Evolutionary conservation across 2,888 invertebrate genomes (phyloP), one percentile per base, ranked within the genome.

Genomic region (Adelphocoris suturalis): DNA sequence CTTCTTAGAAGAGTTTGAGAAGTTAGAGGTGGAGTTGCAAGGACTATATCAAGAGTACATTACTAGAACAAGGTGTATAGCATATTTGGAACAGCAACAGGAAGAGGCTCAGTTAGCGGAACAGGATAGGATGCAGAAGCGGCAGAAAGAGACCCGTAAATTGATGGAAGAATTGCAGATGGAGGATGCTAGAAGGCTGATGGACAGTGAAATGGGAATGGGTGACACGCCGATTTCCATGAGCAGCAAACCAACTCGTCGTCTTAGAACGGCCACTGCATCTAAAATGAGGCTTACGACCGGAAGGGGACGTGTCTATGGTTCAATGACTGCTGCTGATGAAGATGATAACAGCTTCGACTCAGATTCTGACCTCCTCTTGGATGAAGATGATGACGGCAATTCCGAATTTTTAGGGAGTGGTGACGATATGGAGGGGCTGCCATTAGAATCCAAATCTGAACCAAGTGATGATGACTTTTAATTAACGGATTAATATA

Each of bases 1-100:
- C 0, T 99, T 99, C 93, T 96, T 99, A 95, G 98, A 98, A 92
- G 99, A 99, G 93, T 97, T 98, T 93, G 97, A 98, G 90, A 96
- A 96, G 82, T 94, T 98, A 87, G 99, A 99, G 93, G 94, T 94
- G 75, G 98, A 98, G 93, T 93, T 99, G 23, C 96, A 97, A 92
- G 94, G 95, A 91, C 94, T 98, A 27, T 99, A 98, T 94, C 96
- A 96, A 61, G 96, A 97, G 92, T 99, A 99, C 94, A 96, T 99
- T 92, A 94, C 96, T 86, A 96, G 98, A 89, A 96, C 98, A 93
- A 96, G 99, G 86, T 97, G 98, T 92, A 95, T 99, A 80, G 96
- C 97, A 92, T 97, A 97, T 90, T 94, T 99, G 86, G 98, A 98
- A 92, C 96, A 97, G 90, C 96, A 97, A 92, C 96, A 98, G 92